Percentiles rank a stretch among this genome's conserved stretches.
phyloP scores from a whole-genome alignment of 1,140 invertebrate species.

The Nylanderia fulva region DNA sequence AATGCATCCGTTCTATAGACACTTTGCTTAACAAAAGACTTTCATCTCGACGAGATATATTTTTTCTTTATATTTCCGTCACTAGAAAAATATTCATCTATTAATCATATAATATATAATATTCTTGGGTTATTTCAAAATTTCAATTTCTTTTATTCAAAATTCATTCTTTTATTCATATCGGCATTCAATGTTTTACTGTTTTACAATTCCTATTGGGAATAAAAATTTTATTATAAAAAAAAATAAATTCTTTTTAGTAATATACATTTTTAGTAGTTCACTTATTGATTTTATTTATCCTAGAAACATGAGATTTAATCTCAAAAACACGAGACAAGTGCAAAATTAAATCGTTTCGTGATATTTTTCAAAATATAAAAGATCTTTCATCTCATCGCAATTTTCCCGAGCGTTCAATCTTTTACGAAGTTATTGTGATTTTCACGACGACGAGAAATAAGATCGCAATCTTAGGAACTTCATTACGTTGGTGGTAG shows the following conservation, averaged over 20 bases:
- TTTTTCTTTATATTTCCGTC: background rate
- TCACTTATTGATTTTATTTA: background rate
- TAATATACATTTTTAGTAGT: background rate
- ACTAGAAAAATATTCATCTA: background rate
- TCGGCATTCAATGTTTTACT: background rate
- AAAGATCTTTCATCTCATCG: slow-evolving; percentile 22
- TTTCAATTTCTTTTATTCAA: background rate
- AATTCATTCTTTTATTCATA: background rate
- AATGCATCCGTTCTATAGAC: slow-evolving; percentile 14
- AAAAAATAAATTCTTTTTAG: background rate
- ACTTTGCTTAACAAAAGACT: background rate
- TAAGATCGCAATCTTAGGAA: background rate
- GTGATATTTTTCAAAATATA: slow-evolving; percentile 1
- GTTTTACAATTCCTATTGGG: background rate
- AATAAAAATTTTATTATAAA: slow-evolving; percentile 6
- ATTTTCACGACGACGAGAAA: background rate
- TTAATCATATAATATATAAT: background rate
- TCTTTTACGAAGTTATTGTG: background rate
- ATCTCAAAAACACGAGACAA: background rate
- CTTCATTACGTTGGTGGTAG: slow-evolving; percentile 13
- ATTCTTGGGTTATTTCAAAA: background rate
- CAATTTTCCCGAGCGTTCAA: background rate
- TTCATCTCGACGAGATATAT: background rate
- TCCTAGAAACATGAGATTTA: background rate
- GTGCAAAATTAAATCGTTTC: background rate